Evolutionary conservation across 2,888 invertebrate genomes (phyloP).

Genomic region (Eilema griseolum): DNA sequence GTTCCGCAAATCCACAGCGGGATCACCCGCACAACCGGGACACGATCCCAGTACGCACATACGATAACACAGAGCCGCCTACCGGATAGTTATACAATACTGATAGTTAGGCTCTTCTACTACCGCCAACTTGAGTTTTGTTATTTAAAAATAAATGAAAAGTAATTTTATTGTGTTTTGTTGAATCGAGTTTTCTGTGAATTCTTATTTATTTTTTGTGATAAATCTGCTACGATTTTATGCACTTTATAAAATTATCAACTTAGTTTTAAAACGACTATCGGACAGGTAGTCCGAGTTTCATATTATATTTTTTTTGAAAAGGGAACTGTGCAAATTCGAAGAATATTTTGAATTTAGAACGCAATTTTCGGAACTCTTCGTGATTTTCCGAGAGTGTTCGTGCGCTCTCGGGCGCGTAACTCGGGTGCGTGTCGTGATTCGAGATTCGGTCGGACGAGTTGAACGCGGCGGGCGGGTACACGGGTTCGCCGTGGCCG

Average conservation of each 20-base stretch:
- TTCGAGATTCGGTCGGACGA: slow-evolving; percentile 93
- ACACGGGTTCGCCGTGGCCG: slow-evolving; percentile 94
- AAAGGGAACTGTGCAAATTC: slow-evolving; percentile 30
- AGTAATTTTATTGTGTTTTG: slow-evolving; percentile 42
- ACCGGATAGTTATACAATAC: slow-evolving; percentile 66
- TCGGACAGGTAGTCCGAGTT: slow-evolving; percentile 2
- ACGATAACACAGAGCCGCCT: slow-evolving; percentile 83
- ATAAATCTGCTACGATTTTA: slow-evolving; percentile 16
- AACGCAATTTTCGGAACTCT: slow-evolving; percentile 52
- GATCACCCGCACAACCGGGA: slow-evolving; percentile 86
- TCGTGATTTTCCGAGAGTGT: slow-evolving; percentile 70
- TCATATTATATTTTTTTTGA: background rate
- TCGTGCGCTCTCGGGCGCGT: slow-evolving; percentile 77
- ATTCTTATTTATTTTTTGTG: slow-evolving; percentile 31
- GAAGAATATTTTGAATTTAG: slow-evolving; percentile 47
- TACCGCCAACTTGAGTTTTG: slow-evolving; percentile 32
- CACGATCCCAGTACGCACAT: slow-evolving; percentile 82
- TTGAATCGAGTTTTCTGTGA: slow-evolving; percentile 37
- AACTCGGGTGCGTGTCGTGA: slow-evolving; percentile 72
- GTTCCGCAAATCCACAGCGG: slow-evolving; percentile 87
- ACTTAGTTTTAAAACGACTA: slow-evolving; percentile 8
- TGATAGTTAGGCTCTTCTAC: slow-evolving; percentile 33
- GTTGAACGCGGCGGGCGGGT: slow-evolving; percentile 90
- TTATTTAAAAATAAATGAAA: slow-evolving; percentile 25
- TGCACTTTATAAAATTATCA: slow-evolving; percentile 17